These are phyloP conservation scores for Alosa alosa DNA, from an alignment of 2,113 vertebrate species.

Conservation along the genomic window DNA sequence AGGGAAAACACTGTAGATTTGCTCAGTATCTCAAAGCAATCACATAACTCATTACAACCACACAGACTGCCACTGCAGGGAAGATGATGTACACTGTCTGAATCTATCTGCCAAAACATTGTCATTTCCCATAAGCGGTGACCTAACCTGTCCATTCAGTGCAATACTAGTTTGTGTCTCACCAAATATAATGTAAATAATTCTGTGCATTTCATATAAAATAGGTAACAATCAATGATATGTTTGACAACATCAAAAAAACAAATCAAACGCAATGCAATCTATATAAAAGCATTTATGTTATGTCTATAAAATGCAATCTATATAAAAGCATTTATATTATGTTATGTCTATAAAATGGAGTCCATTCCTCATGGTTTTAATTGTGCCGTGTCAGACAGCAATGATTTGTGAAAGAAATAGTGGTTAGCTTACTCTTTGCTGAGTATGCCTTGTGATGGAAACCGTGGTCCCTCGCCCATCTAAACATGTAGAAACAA, in stretches of 20 bases:
- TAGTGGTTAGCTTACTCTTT: background rate
- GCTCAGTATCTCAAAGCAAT: constrained; percentile 49
- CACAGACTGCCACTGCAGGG: constrained; percentile 54
- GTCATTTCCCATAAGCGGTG: constrained; percentile 25
- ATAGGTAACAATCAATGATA: background rate
- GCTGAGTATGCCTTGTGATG: background rate
- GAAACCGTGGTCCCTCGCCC: background rate
- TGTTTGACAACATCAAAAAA: background rate
- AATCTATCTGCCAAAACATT: constrained; percentile 33
- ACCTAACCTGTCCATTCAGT: constrained; percentile 11
- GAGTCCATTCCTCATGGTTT: background rate
- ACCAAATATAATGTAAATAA: background rate
- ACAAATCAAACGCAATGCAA: background rate
- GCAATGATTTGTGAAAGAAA: background rate
- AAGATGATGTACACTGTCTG: constrained; percentile 34
- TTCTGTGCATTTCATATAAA: background rate
- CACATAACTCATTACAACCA: constrained; percentile 56
- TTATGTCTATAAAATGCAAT: background rate
- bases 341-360: background rate
- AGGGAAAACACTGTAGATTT: constrained; percentile 77
- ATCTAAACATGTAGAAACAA: background rate
- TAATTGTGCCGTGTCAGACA: background rate
- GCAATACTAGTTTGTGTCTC: background rate
- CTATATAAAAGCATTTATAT: background rate
- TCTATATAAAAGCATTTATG: background rate